Evolutionary conservation across 1,140 invertebrate genomes (phyloP).

Genomic region (Amyelois transitella): DNA sequence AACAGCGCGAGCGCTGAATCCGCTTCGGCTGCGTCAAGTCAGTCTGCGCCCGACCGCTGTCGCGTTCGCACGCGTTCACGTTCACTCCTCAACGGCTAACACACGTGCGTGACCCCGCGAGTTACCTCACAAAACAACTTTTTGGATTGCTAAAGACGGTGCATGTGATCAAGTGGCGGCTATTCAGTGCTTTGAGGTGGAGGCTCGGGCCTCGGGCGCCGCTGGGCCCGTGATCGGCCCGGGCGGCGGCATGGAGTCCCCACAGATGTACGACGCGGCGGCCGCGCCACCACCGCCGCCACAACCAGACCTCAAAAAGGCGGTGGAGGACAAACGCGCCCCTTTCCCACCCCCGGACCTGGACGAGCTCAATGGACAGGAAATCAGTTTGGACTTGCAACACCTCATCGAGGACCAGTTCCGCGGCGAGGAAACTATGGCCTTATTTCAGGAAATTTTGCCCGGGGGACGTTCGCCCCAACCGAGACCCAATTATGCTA

Average conservation of each 20-base stretch:
- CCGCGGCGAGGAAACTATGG: slow-evolving; percentile 80
- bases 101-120: slow-evolving; percentile 43
- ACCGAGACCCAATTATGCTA: slow-evolving; percentile 69
- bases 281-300: slow-evolving; percentile 70
- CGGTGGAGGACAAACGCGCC: slow-evolving; percentile 66
- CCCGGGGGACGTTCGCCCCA: slow-evolving; percentile 76
- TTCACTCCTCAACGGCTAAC: slow-evolving; percentile 3
- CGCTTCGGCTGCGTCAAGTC: slow-evolving; percentile 14
- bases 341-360: slow-evolving; percentile 85
- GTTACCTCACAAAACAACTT: slow-evolving; percentile 14
- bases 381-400: slow-evolving; percentile 91
- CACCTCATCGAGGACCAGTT: slow-evolving; percentile 94
- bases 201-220: slow-evolving; percentile 56
- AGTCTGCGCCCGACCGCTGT: slow-evolving; percentile 54
- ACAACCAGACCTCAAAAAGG: slow-evolving; percentile 70
- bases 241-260: slow-evolving; percentile 79
- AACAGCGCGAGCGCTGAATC: slow-evolving; percentile 25
- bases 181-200: slow-evolving; percentile 66
- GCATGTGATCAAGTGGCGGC: slow-evolving; percentile 60
- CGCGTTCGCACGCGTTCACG: slow-evolving; percentile 31
- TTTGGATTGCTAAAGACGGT: slow-evolving; percentile 38
- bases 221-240: slow-evolving; percentile 62
- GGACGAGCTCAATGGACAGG: slow-evolving; percentile 89
- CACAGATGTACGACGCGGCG: slow-evolving; percentile 81
- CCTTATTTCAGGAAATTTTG: slow-evolving; percentile 86